Base-by-base conservation (phyloP, 2,113 vertebrate species). In the Dipodomys ordii region DNA sequence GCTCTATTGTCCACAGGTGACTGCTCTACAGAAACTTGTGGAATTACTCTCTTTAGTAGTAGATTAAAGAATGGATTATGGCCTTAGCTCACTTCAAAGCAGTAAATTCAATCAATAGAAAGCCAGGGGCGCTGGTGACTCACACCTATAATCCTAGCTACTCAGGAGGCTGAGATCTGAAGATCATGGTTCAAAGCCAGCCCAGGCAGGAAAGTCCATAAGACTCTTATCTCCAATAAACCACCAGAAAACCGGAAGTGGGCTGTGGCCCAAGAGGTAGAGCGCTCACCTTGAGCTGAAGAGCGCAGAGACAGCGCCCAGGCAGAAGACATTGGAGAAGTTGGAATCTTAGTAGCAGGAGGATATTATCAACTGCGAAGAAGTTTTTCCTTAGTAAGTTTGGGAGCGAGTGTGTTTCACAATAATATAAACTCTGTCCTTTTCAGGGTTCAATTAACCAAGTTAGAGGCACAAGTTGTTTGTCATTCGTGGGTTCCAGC, bases 21-120 rank as follows among this genome's bases (percentile, higher is more conserved):
- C 71, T 81, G 25, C 44, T 76, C 13, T 20, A 83, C 25, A 46
- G 30, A 83, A 93, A 49, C 39, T 35, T 69, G 35, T 32, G 7
- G 8, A 0, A 60, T 32, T 69, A 60, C 2, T 44, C 49, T 46
- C 44, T 68, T 76, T 67, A 91, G 30, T 8, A 91, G 27, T 8
- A n/a, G 35, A n/a, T 19, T 79, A 90, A 80, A 67, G 44, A 71
- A 49, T 71, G 35, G 62, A n/a, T 91, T 91, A 82, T 7, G 82
- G 74, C 81, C 87, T 72, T 39, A 84, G 89, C 27, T 68, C 79
- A 87, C 76, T 92, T 80, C 93, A 80, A 92, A 64, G 64, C 46
- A 74, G 71, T 35, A 25, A 83, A 87, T 85, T 67, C 60, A 53
- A 49, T 90, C 83, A 73, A 68, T 7, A 91, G 20, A 69, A 71